Evolutionary conservation across 1,140 invertebrate genomes (phyloP).

Genomic region (Andricus grossulariae): DNA sequence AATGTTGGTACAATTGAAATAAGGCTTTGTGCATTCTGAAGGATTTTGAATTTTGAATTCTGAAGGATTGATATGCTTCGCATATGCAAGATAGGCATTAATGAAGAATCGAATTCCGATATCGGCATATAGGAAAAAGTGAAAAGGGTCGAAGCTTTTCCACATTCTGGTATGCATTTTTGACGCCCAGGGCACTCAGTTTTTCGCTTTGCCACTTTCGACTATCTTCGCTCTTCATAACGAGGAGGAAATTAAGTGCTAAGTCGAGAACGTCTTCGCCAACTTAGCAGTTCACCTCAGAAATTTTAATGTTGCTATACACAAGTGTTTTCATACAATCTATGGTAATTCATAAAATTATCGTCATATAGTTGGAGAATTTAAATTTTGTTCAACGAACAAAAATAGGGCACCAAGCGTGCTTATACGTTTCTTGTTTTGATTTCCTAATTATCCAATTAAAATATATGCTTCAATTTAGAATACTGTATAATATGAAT

Average conservation of each 20-base stretch:
- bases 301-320: not conserved
- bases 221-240: not conserved
- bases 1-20: conserved; percentile 4
- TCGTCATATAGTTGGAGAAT: not conserved
- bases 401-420: too few relatives aligned
- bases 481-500: too few relatives aligned
- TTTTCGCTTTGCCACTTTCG: conserved; percentile 1
- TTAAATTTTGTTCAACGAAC: too few relatives aligned
- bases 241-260: conserved; percentile 18
- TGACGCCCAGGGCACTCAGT: not conserved
- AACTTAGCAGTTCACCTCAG: not conserved
- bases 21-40: conserved; percentile 14
- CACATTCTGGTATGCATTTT: not conserved
- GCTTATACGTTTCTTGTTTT: too few relatives aligned
- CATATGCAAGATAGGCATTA: conserved; percentile 13
- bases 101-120: conserved; percentile 28
- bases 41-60: not conserved
- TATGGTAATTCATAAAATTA: conserved; percentile 8
- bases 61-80: conserved; percentile 1
- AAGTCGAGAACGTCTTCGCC: not conserved
- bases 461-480: too few relatives aligned
- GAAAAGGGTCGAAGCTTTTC: not conserved
- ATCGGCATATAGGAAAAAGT: not conserved
- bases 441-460: too few relatives aligned
- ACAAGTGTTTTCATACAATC: not conserved